Evolutionary conservation across 2,888 invertebrate genomes (phyloP), one percentile per base, ranked within the genome.

Genomic region (Caenorhabditis becei): DNA sequence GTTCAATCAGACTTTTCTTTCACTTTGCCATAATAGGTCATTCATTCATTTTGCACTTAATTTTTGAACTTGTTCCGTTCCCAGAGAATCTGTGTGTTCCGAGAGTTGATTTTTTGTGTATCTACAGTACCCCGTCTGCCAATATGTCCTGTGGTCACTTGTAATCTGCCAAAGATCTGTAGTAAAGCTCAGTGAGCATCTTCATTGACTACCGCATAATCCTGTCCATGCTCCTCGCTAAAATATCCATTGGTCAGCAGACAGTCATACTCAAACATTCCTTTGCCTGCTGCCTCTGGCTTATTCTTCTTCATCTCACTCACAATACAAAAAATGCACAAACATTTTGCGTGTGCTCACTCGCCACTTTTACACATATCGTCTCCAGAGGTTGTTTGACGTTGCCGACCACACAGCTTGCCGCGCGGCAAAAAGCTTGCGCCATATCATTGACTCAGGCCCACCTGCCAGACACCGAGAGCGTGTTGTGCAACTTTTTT

Each of bases 301-400:
- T 63, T 53, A 63, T 72, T 37, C 20, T 53, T 49, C 65, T 32
- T 58, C 26, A 54, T 74, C 47, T 18, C 32, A 41, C 53, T 24
- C 74, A 74, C 35, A 58, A 74, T 65, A 74, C 65, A 74, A 72
- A 74, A 72, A 71, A 74, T 59, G 65, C 75, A 75, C 74, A 74
- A 74, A 66, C 59, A 67, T 66, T 67, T 75, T 59, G 75, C 75
- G 75, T 75, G 75, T 54, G 75, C 51, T 69, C 49, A 37, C 35
- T 28, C 63, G 41, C 74, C 66, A 74, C 65, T 65, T 66, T 59
- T 66, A 66, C 61, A 75, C 58, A 75, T 75, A 75, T 61, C 66
- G 66, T 66, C 66, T 66, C 51, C 66, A 58, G 66, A 58, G 75
- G 61, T 75, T 75, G 66, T 75, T 75, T 75, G 75, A 75, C 75